These are phyloP conservation scores for Heliconius congener DNA, from an alignment of 1,140 invertebrate genomes.

Conservation along the genomic window DNA sequence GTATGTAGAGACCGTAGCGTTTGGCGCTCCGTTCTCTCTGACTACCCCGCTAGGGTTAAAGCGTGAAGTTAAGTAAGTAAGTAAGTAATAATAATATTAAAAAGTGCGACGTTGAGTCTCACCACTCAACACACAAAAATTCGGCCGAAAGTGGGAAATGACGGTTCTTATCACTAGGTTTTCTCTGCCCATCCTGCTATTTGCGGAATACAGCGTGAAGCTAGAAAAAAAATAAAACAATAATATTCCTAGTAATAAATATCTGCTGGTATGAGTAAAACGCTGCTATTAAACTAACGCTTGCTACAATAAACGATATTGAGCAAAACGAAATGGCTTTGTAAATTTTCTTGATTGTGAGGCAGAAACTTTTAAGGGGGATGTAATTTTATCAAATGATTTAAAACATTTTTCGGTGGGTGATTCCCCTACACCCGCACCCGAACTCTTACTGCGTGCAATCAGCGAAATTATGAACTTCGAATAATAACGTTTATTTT, in stretches of 20 bases:
- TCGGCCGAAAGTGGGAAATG: too few relatives aligned
- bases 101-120: too few relatives aligned
- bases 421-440: conserved; percentile 22
- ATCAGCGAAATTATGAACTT: conserved; percentile 21
- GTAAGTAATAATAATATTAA: background rate
- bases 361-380: conserved; percentile 28
- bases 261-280: background rate
- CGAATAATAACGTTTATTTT: conserved; percentile 19
- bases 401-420: conserved; percentile 42
- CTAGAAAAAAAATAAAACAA: background rate
- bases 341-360: conserved; percentile 27
- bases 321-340: conserved; percentile 15
- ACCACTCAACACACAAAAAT: too few relatives aligned
- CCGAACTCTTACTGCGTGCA: conserved; percentile 5
- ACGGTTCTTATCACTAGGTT: too few relatives aligned
- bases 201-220: too few relatives aligned
- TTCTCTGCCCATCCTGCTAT: too few relatives aligned
- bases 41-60: too few relatives aligned
- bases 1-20: too few relatives aligned
- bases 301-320: conserved; percentile 14
- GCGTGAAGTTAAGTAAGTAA: too few relatives aligned
- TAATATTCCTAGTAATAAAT: background rate
- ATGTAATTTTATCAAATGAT: conserved; percentile 42
- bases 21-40: too few relatives aligned
- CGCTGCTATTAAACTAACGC: conserved; percentile 9